phyloP scores from a whole-genome alignment of 2,113 vertebrate species.

The cattle (Bos taurus) region DNA sequence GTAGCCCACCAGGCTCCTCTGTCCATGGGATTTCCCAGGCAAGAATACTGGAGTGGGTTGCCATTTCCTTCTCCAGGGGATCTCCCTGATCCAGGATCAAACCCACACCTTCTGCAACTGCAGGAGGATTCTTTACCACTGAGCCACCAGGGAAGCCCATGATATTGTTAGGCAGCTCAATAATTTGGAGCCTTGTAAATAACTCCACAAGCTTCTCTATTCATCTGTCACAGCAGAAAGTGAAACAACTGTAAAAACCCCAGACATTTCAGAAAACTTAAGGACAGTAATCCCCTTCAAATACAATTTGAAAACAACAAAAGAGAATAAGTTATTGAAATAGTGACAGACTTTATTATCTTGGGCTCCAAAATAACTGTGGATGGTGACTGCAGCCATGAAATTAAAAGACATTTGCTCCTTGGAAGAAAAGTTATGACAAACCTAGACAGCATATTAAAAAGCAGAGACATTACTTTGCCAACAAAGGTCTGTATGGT shows the following conservation, averaged over 20 bases:
- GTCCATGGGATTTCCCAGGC: neutral
- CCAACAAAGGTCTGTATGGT: neutral
- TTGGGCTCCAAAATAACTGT: neutral
- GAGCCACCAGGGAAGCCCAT: neutral
- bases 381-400: neutral
- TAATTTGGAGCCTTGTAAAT: neutral
- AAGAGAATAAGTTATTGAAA: neutral
- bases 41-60: neutral
- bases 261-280: neutral
- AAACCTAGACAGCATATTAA: neutral
- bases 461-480: neutral
- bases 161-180: neutral
- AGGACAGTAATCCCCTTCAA: neutral
- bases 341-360: neutral
- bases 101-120: neutral
- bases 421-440: neutral
- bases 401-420: neutral
- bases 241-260: neutral
- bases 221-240: neutral
- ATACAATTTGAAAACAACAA: neutral
- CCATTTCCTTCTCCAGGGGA: neutral
- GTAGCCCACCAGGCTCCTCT: neutral
- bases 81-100: neutral
- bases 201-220: neutral
- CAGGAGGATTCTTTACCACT: neutral